Base-by-base conservation (phyloP, 2,113 vertebrate genomes). In the Barbus barbus region DNA sequence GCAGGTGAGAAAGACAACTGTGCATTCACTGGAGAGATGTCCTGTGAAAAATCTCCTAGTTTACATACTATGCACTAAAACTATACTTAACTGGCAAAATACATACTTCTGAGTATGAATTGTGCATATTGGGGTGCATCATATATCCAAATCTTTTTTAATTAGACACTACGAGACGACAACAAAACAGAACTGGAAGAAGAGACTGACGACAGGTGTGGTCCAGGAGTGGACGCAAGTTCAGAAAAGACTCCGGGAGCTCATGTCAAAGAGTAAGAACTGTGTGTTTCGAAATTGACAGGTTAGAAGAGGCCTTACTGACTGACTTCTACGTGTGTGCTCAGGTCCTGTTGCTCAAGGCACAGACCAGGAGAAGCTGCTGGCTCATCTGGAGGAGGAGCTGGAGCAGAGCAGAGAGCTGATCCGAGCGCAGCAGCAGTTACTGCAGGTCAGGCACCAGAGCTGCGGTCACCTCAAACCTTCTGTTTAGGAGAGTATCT, bases 321-420 rank as follows among this genome's bases (percentile, higher is more conserved):
- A 24, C 63, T 3, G 2, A n/a, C 2, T 56, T 3, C 20, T 56
- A 0, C 5, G 83, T 18, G 83, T 60, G 18, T 84, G 81, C 76
- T 33, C 58, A 93, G 93, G 89, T 22, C 77, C 51, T 22, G 20
- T 61, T 31, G 81, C 84, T 63, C 71, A 85, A 6, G 87, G 90
- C 5, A 95, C 93, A 0, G 94, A 96, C 60, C 94, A 95, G 7
- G 94, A 95, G 31, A 95, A 96, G 84, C 91, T 95, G 51, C 81
- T 95, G 65, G 87, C 86, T 65, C 93, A 91, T 58, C 90, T 96
- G 5, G 89, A 90, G 73, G 77, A 86, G 5, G 94, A 96, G 78
- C 86, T 94, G 41, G 89, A 91, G 61, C 89, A 92, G 69, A 95
- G 92, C 86, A 89, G 90, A 76, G 87, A 93, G n/a, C 90, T 96